phyloP scores from a whole-genome alignment of 1,140 invertebrate genomes.

The Centruroides sculpturatus region DNA sequence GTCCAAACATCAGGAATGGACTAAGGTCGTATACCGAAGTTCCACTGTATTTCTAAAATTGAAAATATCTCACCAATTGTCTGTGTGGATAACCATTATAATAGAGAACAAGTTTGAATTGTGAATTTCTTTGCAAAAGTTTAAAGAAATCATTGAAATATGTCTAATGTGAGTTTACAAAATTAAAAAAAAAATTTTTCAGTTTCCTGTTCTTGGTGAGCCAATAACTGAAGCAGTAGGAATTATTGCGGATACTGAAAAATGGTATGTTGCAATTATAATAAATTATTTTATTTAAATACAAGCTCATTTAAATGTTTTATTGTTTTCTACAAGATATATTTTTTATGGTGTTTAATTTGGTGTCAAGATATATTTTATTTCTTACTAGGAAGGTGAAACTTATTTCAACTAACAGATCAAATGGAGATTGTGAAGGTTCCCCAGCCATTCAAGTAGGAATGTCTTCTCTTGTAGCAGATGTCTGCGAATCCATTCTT shows the following conservation, averaged over 20 bases:
- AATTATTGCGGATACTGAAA: conserved; percentile 66
- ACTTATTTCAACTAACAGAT: conserved; percentile 38
- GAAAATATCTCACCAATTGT: no score
- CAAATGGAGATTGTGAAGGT: conserved; percentile 27
- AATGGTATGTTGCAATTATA: conserved; percentile 44
- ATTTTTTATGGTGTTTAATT: neutral
- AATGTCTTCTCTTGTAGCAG: conserved; percentile 65
- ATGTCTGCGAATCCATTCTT: conserved; percentile 65
- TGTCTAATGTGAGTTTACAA: neutral
- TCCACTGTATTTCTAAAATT: no score
- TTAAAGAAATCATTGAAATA: no score
- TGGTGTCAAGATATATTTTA: conserved; percentile 27
- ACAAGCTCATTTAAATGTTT: no score
- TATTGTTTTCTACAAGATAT: neutral
- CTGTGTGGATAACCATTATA: no score
- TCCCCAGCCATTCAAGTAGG: conserved; percentile 37
- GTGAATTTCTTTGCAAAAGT: no score
- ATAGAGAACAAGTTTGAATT: no score
- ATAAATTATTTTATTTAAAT: neutral
- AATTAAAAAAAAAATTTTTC: neutral
- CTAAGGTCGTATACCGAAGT: no score
- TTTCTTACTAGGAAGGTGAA: conserved; percentile 12
- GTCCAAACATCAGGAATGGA: no score
- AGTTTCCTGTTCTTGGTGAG: conserved; percentile 41
- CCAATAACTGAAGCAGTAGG: conserved; percentile 60